Percentiles rank a stretch among this genome's conserved stretches.
phyloP scores from a whole-genome alignment of 2,113 vertebrate genomes.

The Elgaria multicarinata region DNA sequence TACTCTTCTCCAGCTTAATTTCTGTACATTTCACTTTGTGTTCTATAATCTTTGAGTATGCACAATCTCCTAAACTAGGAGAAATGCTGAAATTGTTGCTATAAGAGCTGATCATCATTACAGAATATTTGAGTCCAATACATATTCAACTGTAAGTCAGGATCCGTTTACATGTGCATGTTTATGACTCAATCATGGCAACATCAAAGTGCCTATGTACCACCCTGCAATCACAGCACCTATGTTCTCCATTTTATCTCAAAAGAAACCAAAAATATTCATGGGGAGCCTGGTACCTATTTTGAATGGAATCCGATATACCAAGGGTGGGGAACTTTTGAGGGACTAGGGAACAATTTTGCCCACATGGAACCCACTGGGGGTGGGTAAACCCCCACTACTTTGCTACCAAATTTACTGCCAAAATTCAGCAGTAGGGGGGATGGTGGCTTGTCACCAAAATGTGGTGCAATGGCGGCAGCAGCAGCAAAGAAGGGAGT shows the following conservation, averaged over 20 bases:
- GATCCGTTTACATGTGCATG: not conserved
- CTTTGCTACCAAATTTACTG: too few relatives aligned
- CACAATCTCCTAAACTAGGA: not conserved
- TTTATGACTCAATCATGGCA: not conserved
- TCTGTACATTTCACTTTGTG: not conserved
- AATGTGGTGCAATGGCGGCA: too few relatives aligned
- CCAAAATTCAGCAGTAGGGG: too few relatives aligned
- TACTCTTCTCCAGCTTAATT: not conserved
- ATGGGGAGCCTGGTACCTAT: not conserved
- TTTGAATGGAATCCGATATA: not conserved
- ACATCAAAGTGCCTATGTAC: not conserved
- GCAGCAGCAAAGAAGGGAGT: too few relatives aligned
- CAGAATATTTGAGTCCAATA: not conserved
- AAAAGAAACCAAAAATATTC: not conserved
- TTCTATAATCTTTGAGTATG: not conserved
- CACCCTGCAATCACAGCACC: not conserved
- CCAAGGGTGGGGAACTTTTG: too few relatives aligned
- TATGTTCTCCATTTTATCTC: not conserved
- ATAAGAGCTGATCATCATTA: too few relatives aligned
- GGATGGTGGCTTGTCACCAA: too few relatives aligned
- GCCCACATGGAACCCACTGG: too few relatives aligned
- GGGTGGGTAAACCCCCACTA: too few relatives aligned
- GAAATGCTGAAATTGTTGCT: not conserved
- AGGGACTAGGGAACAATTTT: too few relatives aligned
- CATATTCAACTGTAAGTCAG: not conserved